phyloP scores from a whole-genome alignment of 2,113 vertebrate genomes.

The Poeciliopsis turrubarensis region DNA sequence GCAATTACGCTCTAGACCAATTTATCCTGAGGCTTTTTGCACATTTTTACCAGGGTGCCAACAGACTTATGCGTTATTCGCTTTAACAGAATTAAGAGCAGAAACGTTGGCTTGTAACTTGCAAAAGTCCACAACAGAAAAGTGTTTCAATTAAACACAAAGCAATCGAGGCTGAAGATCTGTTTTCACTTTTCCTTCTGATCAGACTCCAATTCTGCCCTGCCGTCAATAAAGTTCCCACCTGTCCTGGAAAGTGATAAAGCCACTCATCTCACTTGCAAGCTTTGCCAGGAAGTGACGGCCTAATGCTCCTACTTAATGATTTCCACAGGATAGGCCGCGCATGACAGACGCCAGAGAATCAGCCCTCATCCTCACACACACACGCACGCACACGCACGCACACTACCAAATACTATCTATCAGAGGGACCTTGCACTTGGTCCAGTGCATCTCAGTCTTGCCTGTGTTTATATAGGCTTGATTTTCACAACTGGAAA shows the following conservation, averaged over 20 bases:
- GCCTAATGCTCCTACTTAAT: conserved; percentile 79
- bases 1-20: too few species aligned
- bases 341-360: conserved; percentile 74
- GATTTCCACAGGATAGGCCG: conserved; percentile 78
- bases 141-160: neutral
- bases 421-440: conserved; percentile 61
- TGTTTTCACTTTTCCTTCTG: conserved; percentile 49
- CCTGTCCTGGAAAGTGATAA: conserved; percentile 69
- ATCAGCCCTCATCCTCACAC: conserved; percentile 50
- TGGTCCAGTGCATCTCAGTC: conserved; percentile 66
- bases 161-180: conserved; percentile 5
- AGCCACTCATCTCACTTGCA: conserved; percentile 68
- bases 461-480: conserved; percentile 77
- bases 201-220: conserved; percentile 26
- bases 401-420: conserved; percentile 58
- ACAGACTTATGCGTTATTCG: neutral
- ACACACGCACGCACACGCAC: conserved; percentile 7
- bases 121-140: neutral
- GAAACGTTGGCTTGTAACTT: neutral
- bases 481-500: conserved; percentile 82
- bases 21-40: too few species aligned
- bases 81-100: neutral
- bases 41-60: neutral
- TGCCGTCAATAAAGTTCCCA: conserved; percentile 50
- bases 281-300: conserved; percentile 74